These are phyloP conservation scores for Diachasmimorpha longicaudata DNA, from an alignment of 1,140 invertebrate species.

Conservation along the genomic window DNA sequence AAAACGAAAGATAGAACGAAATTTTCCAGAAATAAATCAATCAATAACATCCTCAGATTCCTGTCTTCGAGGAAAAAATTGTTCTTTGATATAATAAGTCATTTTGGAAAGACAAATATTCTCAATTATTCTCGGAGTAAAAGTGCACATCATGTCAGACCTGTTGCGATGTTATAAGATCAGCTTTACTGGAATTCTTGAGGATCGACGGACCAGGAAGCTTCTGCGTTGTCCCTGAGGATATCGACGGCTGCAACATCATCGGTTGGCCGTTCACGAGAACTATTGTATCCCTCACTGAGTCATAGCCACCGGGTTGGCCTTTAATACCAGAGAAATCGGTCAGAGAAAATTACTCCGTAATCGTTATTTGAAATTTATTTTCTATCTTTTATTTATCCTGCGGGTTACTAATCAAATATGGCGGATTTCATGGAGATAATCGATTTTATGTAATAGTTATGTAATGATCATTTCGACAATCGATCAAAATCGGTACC, in stretches of 20 bases:
- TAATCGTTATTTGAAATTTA: neutral
- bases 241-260: conserved; percentile 49
- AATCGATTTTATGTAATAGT: too few relatives aligned
- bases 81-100: neutral
- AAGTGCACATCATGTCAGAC: conserved; percentile 48
- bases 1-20: too few relatives aligned
- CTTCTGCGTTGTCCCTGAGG: conserved; percentile 44
- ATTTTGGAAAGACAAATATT: neutral
- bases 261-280: conserved; percentile 68
- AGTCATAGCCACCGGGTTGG: conserved; percentile 56
- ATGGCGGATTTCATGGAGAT: too few relatives aligned
- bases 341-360: neutral
- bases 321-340: conserved; percentile 13
- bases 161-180: conserved; percentile 58
- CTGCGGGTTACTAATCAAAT: too few relatives aligned
- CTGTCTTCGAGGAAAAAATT: neutral
- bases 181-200: conserved; percentile 62
- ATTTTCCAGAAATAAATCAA: too few relatives aligned
- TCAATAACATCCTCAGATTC: too few relatives aligned
- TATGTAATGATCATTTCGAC: too few relatives aligned
- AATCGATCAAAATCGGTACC: too few relatives aligned
- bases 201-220: conserved; percentile 64
- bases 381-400: too few relatives aligned
- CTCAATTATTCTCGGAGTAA: neutral
- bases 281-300: conserved; percentile 65